phyloP scores from a whole-genome alignment of 2,113 vertebrate genomes.

The Hydrolagus affinis region DNA sequence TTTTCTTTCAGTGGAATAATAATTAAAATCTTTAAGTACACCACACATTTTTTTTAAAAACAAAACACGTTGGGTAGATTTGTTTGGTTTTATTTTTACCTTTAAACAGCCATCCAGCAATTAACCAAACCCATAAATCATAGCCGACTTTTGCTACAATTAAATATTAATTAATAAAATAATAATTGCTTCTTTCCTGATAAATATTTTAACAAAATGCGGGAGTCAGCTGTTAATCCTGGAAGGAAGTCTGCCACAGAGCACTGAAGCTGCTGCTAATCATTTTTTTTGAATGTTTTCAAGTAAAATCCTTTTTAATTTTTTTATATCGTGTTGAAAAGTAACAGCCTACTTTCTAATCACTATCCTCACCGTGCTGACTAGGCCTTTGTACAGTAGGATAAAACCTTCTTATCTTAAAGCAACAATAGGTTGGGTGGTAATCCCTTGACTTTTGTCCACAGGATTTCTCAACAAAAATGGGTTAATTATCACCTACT shows the following conservation, averaged over 20 bases:
- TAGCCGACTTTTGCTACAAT: conserved; percentile 86
- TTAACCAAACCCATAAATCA: conserved; percentile 16
- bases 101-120: neutral
- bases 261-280: conserved; percentile 4
- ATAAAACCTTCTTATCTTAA: conserved; percentile 69
- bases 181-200: conserved; percentile 88
- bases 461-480: conserved; percentile 74
- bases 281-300: neutral
- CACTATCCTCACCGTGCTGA: conserved; percentile 55
- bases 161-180: conserved; percentile 99
- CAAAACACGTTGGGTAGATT: neutral
- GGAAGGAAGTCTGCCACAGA: neutral
- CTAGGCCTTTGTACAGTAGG: conserved; percentile 57
- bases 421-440: conserved; percentile 71
- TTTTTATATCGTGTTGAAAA: conserved; percentile 39
- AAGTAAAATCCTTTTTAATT: neutral
- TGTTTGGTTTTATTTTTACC: conserved; percentile 10
- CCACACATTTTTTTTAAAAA: too few relatives aligned
- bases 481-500: conserved; percentile 87
- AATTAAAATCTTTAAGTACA: too few relatives aligned
- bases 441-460: conserved; percentile 70
- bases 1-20: too few relatives aligned
- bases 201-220: conserved; percentile 96
- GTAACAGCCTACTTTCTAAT: conserved; percentile 67
- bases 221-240: conserved; percentile 60